Base-by-base conservation (phyloP, 1,140 invertebrate genomes). In the Armadillidium nasatum region DNA sequence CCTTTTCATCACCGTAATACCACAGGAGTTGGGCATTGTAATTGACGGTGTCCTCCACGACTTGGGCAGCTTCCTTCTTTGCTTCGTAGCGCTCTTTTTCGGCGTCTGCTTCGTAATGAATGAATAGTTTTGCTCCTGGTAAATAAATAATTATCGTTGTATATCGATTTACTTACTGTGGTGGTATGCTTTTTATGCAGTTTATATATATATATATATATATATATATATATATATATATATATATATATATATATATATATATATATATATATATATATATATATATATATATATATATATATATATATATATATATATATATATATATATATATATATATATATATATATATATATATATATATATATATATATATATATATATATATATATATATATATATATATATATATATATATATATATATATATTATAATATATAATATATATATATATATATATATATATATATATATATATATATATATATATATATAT, bases 1-100 rank as follows among this genome's bases (percentile, higher is more conserved):
- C 77, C 19, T 77, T 13, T 60, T 60, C 50, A 7, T 60, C 50
- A 1, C 50, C 76, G 72, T 80, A 82, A 70, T 78, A 83, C 78
- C 81, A 83, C 23, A 83, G 78, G 15, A 82, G 78, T 15, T 76
- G 45, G 3, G 72, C 75, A 10, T 83, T 44, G 75, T 83, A 83
- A 13, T 78, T 78, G 22, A 81, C 70, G 23, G 82, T 75, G 21
- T 83, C 78, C 66, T 82, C 82, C 7, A 83, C 78, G 44, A 80
- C 77, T 1, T 77, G 43, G 0, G 82, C 80, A 23, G 22, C 54
- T 0, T 44, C 33, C 45, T 75, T 15, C 68, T 80, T 82, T 10
- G 69, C 71, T 23, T 76, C 43, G 15, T 75, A 68, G 13, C 78
- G 21, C 13, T 76, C 68, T n/a, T 78, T 46, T 44, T 82, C 77